These are phyloP conservation scores for Tragopan temminckii DNA, from an alignment of 2,797 vertebrate species.

Conservation along the genomic window DNA sequence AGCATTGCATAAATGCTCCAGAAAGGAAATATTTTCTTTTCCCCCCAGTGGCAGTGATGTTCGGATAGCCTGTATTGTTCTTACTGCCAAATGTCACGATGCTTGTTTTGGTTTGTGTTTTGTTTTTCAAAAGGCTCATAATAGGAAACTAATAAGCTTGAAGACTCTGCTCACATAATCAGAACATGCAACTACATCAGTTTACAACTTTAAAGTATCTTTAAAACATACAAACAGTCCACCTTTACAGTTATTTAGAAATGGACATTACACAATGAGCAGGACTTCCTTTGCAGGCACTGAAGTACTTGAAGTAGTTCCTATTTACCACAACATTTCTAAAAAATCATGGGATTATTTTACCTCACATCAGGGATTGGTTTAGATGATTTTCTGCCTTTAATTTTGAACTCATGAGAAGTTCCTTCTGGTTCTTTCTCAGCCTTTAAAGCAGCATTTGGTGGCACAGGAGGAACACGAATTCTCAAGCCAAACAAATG, in stretches of 20 bases:
- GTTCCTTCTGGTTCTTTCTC: conserved; percentile 91
- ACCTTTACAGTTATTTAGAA: neutral
- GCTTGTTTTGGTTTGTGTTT: neutral
- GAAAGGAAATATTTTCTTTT: neutral
- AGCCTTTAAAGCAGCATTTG: conserved; percentile 87
- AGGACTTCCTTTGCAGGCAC: neutral
- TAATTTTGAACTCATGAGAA: conserved; percentile 95
- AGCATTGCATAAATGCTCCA: neutral
- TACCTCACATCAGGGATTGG: conserved; percentile 87
- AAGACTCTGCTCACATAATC: neutral
- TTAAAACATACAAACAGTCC: neutral
- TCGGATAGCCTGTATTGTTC: neutral
- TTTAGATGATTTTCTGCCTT: conserved; percentile 94
- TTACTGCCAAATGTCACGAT: neutral
- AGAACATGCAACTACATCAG: neutral
- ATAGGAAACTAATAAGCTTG: neutral
- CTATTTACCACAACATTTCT: neutral
- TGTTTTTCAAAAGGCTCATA: neutral
- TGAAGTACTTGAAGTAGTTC: neutral
- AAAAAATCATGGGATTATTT: conserved; percentile 13
- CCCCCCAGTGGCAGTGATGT: neutral
- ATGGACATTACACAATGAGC: neutral
- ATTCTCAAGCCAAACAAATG: conserved; percentile 97
- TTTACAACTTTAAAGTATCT: neutral
- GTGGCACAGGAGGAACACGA: conserved; percentile 94